Evolutionary conservation across 64 coral and sea anemone species (phyloP), one percentile per base, ranked within the genome.

Genomic region (Hydrozoanthus tunicans): DNA sequence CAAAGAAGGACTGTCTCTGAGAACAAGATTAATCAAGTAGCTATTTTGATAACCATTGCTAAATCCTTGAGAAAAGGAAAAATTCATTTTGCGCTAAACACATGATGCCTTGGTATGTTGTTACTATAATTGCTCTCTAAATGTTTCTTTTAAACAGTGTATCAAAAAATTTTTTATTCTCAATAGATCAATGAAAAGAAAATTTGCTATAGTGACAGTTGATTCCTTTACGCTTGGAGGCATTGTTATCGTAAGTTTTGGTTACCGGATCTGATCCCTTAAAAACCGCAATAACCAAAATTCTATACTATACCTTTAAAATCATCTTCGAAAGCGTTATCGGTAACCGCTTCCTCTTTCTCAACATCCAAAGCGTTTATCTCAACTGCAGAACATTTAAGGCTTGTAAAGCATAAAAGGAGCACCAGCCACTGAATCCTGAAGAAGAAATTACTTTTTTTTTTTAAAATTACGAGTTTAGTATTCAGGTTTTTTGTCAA

Each of bases 361-460:
- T 77, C 74, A 77, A 77, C 6, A 77, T 77, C 43, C 74, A 51
- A 27, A 77, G 53, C 51, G 74, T 8, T 51, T 13, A 77, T 12
- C 32, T 54, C 9, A 5, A 53, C 74, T 77, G 51, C 3, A 77
- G 8, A 12, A 77, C 9, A 56, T 77, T 54, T 77, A 53, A 51
- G 43, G 32, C 74, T 77, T 77, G 74, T 51, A 51, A 77, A 53
- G 32, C 8, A 77, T 51, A 77, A 13, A 13, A 54, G 32, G 43
- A 77, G 9, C 74, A 77, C 74, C 26, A 77, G 32, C 26, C 51
- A 77, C 32, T 77, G 74, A 77, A 77, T 54, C 74, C 74, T 77
- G 32, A 3, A 77, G 13, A 77, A 14, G 32, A 52, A 51, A 77
- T 77, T 77, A 54, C 74, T 51, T 14, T 20, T 20, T 20, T 20